Conservation (phyloP, 2,797 vertebrate genomes). For the Leptatherina wallacei region DNA sequence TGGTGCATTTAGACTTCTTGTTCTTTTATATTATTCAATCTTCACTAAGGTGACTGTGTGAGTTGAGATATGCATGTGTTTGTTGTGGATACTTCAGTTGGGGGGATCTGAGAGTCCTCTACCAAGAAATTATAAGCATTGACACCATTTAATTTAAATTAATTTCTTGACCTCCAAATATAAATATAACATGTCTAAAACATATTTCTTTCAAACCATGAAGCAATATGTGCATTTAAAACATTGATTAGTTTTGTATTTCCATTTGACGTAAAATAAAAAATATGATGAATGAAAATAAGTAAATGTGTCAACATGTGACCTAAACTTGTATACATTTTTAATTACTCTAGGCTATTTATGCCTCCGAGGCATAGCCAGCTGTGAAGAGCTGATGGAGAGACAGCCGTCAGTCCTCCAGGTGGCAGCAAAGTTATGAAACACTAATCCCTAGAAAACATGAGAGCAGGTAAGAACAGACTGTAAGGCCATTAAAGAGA, state of each 20-base stretch:
- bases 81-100: too few species aligned
- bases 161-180: too few species aligned
- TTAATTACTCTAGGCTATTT: neutral
- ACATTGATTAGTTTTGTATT: neutral
- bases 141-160: too few species aligned
- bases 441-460: neutral
- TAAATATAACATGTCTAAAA: too few species aligned
- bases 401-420: slow-evolving; percentile 42
- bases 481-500: neutral
- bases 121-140: neutral
- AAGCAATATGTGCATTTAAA: too few species aligned
- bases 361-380: neutral
- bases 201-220: too few species aligned
- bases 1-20: slow-evolving; percentile 2
- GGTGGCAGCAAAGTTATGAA: slow-evolving; percentile 68
- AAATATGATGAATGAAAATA: neutral
- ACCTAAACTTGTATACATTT: neutral
- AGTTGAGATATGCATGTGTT: neutral
- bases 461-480: neutral
- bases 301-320: neutral
- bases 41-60: neutral
- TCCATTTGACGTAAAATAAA: neutral
- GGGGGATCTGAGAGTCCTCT: neutral
- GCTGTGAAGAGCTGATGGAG: neutral
- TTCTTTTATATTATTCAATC: neutral